Conservation (phyloP, 1,140 invertebrate species). For the Drosophila pandora region DNA sequence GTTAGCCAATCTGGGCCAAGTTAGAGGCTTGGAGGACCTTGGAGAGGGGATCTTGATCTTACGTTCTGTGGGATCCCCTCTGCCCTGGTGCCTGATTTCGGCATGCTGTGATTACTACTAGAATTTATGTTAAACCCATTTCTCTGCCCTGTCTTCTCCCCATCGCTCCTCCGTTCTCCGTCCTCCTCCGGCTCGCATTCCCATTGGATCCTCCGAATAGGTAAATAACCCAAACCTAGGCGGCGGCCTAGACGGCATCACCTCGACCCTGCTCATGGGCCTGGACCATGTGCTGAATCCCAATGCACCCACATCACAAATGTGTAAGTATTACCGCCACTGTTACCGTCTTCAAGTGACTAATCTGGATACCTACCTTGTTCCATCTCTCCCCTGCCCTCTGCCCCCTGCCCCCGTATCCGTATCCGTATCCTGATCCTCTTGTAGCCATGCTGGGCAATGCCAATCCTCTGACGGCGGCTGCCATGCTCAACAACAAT, state of each 20-base stretch:
- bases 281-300: constrained; percentile 62
- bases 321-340: constrained; percentile 53
- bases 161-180: neutral
- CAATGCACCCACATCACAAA: constrained; percentile 56
- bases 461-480: constrained; percentile 57
- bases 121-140: constrained; percentile 3
- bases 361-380: constrained; percentile 25
- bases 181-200: neutral
- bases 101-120: constrained; percentile 14
- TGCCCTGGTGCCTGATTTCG: neutral
- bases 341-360: constrained; percentile 14
- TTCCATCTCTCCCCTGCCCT: neutral
- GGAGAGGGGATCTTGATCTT: no score
- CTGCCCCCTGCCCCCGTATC: neutral
- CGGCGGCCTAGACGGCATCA: constrained; percentile 21
- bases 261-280: constrained; percentile 42
- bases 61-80: no score
- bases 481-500: constrained; percentile 73
- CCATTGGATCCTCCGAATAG: constrained; percentile 17
- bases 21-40: neutral
- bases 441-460: constrained; percentile 57
- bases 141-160: constrained; percentile 2
- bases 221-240: constrained; percentile 66
- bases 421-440: neutral
- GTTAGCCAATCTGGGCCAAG: neutral